Conservation (phyloP, 2,113 vertebrate species). For the Telmatochromis bifrenatus region DNA sequence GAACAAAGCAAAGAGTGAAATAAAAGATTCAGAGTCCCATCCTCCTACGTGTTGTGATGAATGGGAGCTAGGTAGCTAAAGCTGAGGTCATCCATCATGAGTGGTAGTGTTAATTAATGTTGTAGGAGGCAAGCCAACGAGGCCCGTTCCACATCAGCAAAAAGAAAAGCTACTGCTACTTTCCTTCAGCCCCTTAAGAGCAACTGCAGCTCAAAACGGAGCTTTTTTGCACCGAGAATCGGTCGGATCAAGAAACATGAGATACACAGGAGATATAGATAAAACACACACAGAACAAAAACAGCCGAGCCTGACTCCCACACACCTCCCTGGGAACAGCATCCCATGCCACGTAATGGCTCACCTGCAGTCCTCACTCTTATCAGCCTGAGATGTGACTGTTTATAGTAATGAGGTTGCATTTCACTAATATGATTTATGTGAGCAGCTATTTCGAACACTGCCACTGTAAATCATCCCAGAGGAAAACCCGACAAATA, state of each 20-base stretch:
- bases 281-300: background rate
- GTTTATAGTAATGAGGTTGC: slow-evolving; percentile 18
- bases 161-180: slow-evolving; percentile 26
- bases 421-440: slow-evolving; percentile 42
- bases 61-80: slow-evolving; percentile 59
- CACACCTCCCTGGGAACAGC: background rate
- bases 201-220: background rate
- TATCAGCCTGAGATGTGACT: slow-evolving; percentile 19
- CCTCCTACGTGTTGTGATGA: slow-evolving; percentile 61
- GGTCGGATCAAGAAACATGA: background rate
- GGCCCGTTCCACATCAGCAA: slow-evolving; percentile 64
- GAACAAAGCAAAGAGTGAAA: slow-evolving; percentile 12
- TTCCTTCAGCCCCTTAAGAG: background rate
- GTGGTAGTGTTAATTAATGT: slow-evolving; percentile 71
- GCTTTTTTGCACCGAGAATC: background rate
- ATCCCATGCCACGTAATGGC: background rate
- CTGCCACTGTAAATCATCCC: slow-evolving; percentile 42
- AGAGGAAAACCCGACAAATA: slow-evolving; percentile 8
- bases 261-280: background rate
- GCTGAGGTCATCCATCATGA: slow-evolving; percentile 69
- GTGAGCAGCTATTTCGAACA: slow-evolving; percentile 1
- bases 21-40: slow-evolving; percentile 41
- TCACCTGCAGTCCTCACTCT: background rate
- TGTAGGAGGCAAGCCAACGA: slow-evolving; percentile 64
- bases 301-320: background rate